These are phyloP conservation scores for Meiosimyza platycephala DNA, from an alignment of 2,888 invertebrate species.

Conservation along the genomic window DNA sequence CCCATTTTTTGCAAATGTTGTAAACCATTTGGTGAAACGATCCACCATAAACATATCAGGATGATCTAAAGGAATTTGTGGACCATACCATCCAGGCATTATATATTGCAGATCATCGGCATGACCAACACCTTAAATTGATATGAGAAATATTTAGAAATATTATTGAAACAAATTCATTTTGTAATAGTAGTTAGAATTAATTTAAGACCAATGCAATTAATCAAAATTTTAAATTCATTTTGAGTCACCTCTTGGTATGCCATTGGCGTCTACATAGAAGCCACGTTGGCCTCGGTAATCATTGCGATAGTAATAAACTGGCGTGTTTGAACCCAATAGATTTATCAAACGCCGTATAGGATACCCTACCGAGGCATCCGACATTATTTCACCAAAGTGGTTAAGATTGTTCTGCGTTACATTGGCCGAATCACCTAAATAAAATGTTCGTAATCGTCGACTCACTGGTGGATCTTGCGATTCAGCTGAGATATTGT, in stretches of 20 bases:
- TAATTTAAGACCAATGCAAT: too few relatives aligned
- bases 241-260: slow-evolving; percentile 49
- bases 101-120: slow-evolving; percentile 59
- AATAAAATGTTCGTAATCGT: slow-evolving; percentile 48
- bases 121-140: slow-evolving; percentile 50
- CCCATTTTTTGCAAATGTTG: slow-evolving; percentile 63
- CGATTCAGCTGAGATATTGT: slow-evolving; percentile 55
- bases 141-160: not conserved
- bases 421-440: slow-evolving; percentile 36
- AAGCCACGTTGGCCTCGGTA: slow-evolving; percentile 71
- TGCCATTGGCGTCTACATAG: slow-evolving; percentile 66
- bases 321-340: slow-evolving; percentile 68
- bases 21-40: slow-evolving; percentile 63
- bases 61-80: slow-evolving; percentile 53
- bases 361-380: slow-evolving; percentile 71
- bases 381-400: slow-evolving; percentile 54
- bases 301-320: slow-evolving; percentile 73
- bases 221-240: too few relatives aligned
- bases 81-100: slow-evolving; percentile 53
- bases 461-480: slow-evolving; percentile 14
- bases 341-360: slow-evolving; percentile 72
- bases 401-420: too few relatives aligned
- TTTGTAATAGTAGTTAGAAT: too few relatives aligned
- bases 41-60: slow-evolving; percentile 66
- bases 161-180: too few relatives aligned